These are phyloP conservation scores for Matsumyia berberina DNA, from an alignment of 2,888 invertebrate species.

Conservation along the genomic window DNA sequence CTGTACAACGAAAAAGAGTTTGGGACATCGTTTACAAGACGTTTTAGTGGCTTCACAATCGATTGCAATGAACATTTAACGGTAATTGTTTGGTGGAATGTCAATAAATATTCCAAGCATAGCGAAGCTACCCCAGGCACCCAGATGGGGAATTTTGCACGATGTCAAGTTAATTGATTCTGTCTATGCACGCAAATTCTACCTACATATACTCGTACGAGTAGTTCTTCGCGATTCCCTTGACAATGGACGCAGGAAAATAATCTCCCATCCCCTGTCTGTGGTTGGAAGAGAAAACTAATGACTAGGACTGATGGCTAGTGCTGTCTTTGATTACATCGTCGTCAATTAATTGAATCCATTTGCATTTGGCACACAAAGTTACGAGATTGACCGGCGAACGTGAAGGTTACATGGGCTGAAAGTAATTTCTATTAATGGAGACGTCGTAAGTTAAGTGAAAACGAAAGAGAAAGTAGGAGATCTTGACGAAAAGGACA, in stretches of 20 bases:
- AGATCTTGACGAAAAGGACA: conserved; percentile 27
- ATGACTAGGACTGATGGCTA: conserved; percentile 49
- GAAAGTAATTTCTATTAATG: conserved; percentile 57
- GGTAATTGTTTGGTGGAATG: conserved; percentile 43
- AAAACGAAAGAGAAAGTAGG: conserved; percentile 42
- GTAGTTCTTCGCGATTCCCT: conserved; percentile 46
- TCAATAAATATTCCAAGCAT: conserved; percentile 51
- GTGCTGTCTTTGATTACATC: conserved; percentile 61
- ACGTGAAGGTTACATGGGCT: conserved; percentile 42
- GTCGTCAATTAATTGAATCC: conserved; percentile 69
- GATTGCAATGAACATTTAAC: conserved; percentile 56
- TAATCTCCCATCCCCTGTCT: not conserved
- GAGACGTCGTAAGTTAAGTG: conserved; percentile 62
- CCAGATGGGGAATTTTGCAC: conserved; percentile 12
- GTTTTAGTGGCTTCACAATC: conserved; percentile 65
- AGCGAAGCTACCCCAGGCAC: not conserved
- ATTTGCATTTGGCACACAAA: conserved; percentile 56
- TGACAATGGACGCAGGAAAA: conserved; percentile 40
- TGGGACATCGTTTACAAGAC: conserved; percentile 64
- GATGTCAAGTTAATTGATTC: conserved; percentile 57
- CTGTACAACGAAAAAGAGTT: conserved; percentile 15
- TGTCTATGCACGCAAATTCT: conserved; percentile 63
- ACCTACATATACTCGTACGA: conserved; percentile 7
- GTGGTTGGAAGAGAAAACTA: conserved; percentile 16
- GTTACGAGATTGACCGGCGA: conserved; percentile 39